Conservation (phyloP, 1,140 invertebrate species). For the Marisa cornuarietis region DNA sequence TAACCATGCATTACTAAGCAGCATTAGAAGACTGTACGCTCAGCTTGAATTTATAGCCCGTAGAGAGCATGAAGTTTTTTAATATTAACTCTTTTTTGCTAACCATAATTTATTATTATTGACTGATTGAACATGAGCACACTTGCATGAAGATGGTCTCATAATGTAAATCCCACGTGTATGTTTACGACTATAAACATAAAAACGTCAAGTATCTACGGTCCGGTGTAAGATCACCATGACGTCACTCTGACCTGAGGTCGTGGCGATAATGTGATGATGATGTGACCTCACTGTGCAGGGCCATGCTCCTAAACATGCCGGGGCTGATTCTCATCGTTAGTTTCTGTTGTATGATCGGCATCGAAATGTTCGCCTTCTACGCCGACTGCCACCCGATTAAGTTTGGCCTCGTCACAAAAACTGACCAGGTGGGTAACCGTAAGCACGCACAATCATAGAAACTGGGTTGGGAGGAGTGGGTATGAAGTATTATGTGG, state of each 20-base stretch:
- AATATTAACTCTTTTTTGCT: too few relatives aligned
- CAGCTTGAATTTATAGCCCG: background rate
- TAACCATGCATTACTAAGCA: conserved; percentile 50
- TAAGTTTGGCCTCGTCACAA: conserved; percentile 67
- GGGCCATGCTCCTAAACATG: conserved; percentile 40
- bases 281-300: background rate
- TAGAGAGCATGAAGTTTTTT: background rate
- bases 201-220: background rate
- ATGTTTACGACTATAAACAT: background rate
- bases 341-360: conserved; percentile 78
- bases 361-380: conserved; percentile 82
- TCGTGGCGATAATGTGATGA: background rate
- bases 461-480: too few relatives aligned
- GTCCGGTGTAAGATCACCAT: background rate
- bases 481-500: too few relatives aligned
- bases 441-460: too few relatives aligned
- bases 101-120: too few relatives aligned
- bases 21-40: background rate
- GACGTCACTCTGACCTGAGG: background rate
- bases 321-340: conserved; percentile 42
- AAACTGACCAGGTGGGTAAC: conserved; percentile 61
- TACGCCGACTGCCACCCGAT: conserved; percentile 86
- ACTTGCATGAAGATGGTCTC: too few relatives aligned
- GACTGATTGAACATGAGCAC: too few relatives aligned
- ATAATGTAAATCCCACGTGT: too few relatives aligned